Evolutionary conservation across 2,113 vertebrate species (phyloP), one percentile per base, ranked within the genome.

Genomic region (Galemys pyrenaicus): DNA sequence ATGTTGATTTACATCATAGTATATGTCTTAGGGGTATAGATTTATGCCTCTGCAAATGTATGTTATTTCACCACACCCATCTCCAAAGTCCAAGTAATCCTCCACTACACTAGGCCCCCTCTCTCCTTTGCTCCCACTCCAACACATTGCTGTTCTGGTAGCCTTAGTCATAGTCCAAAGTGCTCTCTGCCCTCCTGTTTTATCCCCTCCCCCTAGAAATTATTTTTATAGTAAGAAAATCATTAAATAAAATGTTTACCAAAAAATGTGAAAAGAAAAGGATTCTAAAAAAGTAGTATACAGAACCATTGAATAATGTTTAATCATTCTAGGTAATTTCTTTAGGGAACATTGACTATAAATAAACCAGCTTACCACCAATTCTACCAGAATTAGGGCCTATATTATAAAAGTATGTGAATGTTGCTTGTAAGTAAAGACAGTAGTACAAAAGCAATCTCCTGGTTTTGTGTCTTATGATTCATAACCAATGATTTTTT

Each of bases 251-350:
- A 54, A 64, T 92, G 26, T 74, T 58, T 73, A 73, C 37, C 49
- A 74, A 11, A 87, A 86, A 92, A 77, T 19, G 65, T 13, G 15
- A 78, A 91, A 87, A 62, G 5, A 68, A 39, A 87, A 87, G 90
- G 41, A 1, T 68, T 92, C 16, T 78, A 32, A 44, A 46, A 58
- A 65, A 82, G 60, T 35, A 94, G 56, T 92, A 91, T 26, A 84
- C 37, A 37, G 85, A 92, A 65, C 44, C 58, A 82, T 83, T 96
- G 93, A 78, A 56, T 4, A 96, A 88, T 26, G 1, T 60, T 95
- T 95, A 75, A 1, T 96, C 83, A 94, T 94, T 70, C 28, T 2
- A 20, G 86, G 79, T 96, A 96, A 95, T 93, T 97, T 65, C 90
- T 88, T 71, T 92, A 89, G 94, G 83, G 32, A 84, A 94, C 73